Conservation (phyloP, 1,140 invertebrate genomes). For the Tyrophagus putrescentiae region DNA sequence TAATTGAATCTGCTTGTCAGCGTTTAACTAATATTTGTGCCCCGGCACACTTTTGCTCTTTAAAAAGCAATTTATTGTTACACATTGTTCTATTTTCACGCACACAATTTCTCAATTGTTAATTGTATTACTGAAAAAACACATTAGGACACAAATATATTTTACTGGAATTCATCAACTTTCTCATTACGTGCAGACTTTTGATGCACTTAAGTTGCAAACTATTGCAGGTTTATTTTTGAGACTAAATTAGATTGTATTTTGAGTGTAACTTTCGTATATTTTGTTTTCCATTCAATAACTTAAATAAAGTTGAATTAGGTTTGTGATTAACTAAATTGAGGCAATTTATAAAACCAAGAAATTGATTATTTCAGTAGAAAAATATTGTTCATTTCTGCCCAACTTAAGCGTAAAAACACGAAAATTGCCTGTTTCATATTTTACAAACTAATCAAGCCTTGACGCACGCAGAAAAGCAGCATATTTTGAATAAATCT, state of each 20-base stretch:
- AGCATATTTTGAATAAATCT: background rate
- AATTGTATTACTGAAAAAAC: background rate
- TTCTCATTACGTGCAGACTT: background rate
- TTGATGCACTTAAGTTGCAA: background rate
- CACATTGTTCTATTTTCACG: no score
- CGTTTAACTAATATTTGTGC: no score
- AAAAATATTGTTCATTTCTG: constrained; percentile 1
- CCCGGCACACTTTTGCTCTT: no score
- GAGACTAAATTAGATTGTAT: background rate
- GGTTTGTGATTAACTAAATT: background rate
- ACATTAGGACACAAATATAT: background rate
- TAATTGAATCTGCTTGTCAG: no score
- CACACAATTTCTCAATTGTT: no score
- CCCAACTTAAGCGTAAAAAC: background rate
- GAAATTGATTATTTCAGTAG: background rate
- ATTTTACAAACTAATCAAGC: background rate
- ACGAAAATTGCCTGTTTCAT: background rate
- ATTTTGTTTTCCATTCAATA: no score
- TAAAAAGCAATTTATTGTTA: no score
- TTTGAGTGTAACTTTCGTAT: no score
- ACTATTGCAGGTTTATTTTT: background rate
- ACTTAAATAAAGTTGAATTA: background rate
- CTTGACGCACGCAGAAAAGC: background rate
- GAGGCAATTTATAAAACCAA: background rate
- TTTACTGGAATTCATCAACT: background rate